Base-by-base conservation (phyloP, 2,888 invertebrate genomes). In the Melanostoma mellinum region DNA sequence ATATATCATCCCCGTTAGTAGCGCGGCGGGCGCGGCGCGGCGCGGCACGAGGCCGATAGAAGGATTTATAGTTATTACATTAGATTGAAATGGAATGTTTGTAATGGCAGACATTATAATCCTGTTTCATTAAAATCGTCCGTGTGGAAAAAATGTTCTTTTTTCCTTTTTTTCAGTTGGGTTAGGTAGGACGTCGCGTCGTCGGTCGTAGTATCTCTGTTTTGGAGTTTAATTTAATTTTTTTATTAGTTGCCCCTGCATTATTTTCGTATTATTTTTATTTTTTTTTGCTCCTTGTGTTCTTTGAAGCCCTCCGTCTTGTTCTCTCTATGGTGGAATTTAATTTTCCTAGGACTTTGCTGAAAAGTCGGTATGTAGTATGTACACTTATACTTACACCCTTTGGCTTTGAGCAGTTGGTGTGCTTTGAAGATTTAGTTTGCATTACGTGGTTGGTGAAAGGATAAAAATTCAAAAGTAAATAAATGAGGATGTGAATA, bases 101-200 rank as follows among this genome's bases (percentile, higher is more conserved):
- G 85, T 80, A 85, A 80, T 79, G 75, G 80, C 85, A 80, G 85
- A 85, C 85, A 68, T 80, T 80, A 75, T 85, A 85, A 85, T 85
- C 85, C 80, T 68, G 50, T 85, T 85, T 85, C 85, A 85, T 85
- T 85, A 80, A 80, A 80, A 68, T 75, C 80, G 63, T 76, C 72
- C 85, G 85, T 80, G 85, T 85, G 85, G 85, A 80, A 85, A 80
- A 68, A 80, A 67, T 85, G 73, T 79, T 84, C 58, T 36, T 48
- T 84, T 69, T 77, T 63, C 55, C 58, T 69, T 63, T 42, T 60
- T 69, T 65, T 69, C 20, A 20, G 20, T 20, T 20, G 20, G 20
- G 20, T 20, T 20, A 20, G 20, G 20, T 20, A 20, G 20, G 20
- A 20, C 20, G 20, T 20, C 20, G 20, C 20, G 20, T 38, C 9